A percentile compares a stretch with the other conserved stretches of the same genome.
These are phyloP conservation scores for Heliconius hewitsoni DNA, from an alignment of 1,140 invertebrate genomes.

Conservation along the genomic window DNA sequence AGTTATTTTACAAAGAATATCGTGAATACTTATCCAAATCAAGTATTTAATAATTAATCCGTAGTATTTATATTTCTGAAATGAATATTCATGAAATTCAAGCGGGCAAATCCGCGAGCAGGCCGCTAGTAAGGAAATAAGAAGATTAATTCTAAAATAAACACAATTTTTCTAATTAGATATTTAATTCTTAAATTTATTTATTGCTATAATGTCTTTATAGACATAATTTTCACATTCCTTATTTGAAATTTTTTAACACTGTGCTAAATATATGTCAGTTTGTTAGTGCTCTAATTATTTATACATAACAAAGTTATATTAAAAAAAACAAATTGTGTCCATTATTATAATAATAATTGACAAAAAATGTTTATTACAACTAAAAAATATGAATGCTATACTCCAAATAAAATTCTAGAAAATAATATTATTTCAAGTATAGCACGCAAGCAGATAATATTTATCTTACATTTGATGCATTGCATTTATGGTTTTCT, in stretches of 20 bases:
- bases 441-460: slow-evolving; percentile 68
- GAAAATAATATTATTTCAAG: slow-evolving; percentile 54
- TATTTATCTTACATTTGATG: slow-evolving; percentile 79
- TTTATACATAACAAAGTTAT: slow-evolving; percentile 38
- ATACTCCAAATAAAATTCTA: slow-evolving; percentile 56
- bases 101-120: no score
- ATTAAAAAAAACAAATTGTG: slow-evolving; percentile 49
- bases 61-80: no score
- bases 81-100: no score
- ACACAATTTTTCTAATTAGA: slow-evolving; percentile 48
- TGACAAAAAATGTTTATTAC: slow-evolving; percentile 53
- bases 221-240: slow-evolving; percentile 69
- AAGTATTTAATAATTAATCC: no score
- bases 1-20: no score
- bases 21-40: no score
- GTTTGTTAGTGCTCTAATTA: slow-evolving; percentile 39
- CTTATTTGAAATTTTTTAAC: slow-evolving; percentile 48
- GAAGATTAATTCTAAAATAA: slow-evolving; percentile 35
- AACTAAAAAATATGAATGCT: slow-evolving; percentile 36
- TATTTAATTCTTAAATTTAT: slow-evolving; percentile 54
- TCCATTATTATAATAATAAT: slow-evolving; percentile 37
- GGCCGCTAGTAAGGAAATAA: not conserved
- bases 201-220: slow-evolving; percentile 68
- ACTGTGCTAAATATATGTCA: slow-evolving; percentile 50
- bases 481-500: slow-evolving; percentile 76